Conservation (phyloP, 2,888 invertebrate species). For the Polydrusus tereticollis region DNA sequence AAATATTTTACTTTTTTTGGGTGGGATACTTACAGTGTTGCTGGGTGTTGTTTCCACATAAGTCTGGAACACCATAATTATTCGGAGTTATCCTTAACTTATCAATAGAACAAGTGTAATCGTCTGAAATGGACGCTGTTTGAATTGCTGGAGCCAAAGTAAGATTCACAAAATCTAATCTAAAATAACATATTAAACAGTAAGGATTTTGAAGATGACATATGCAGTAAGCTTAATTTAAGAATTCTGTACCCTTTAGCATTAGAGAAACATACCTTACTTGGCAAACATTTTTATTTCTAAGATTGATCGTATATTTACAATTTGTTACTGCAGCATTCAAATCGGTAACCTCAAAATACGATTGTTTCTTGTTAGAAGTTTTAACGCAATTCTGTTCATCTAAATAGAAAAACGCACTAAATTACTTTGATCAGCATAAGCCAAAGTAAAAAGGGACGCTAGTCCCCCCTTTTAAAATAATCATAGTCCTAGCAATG, state of each 20-base stretch:
- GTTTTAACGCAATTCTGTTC: conserved; percentile 55
- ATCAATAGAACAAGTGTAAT: conserved; percentile 62
- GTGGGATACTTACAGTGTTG: conserved; percentile 76
- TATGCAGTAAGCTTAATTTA: too few relatives aligned
- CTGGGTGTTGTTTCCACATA: conserved; percentile 75
- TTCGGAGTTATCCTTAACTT: conserved; percentile 71
- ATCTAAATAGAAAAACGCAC: too few relatives aligned
- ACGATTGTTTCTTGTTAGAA: conserved; percentile 59
- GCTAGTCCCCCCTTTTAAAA: too few relatives aligned
- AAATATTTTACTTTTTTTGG: too few relatives aligned
- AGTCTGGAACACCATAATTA: conserved; percentile 68
- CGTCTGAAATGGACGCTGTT: conserved; percentile 52
- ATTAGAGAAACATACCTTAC: conserved; percentile 68
- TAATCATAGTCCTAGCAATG: too few relatives aligned
- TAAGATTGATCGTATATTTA: conserved; percentile 72
- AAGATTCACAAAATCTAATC: conserved; percentile 72
- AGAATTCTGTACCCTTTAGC: too few relatives aligned
- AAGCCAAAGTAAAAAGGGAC: too few relatives aligned
- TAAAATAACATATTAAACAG: conserved; percentile 36
- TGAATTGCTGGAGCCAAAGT: conserved; percentile 64
- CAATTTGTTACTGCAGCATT: conserved; percentile 69
- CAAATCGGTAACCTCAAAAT: conserved; percentile 60
- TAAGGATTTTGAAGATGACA: too few relatives aligned
- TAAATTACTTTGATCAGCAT: too few relatives aligned
- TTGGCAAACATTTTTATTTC: conserved; percentile 73